Evolutionary conservation across 2,797 vertebrate species (phyloP).

Genomic region (Thalassophryne amazonica): DNA sequence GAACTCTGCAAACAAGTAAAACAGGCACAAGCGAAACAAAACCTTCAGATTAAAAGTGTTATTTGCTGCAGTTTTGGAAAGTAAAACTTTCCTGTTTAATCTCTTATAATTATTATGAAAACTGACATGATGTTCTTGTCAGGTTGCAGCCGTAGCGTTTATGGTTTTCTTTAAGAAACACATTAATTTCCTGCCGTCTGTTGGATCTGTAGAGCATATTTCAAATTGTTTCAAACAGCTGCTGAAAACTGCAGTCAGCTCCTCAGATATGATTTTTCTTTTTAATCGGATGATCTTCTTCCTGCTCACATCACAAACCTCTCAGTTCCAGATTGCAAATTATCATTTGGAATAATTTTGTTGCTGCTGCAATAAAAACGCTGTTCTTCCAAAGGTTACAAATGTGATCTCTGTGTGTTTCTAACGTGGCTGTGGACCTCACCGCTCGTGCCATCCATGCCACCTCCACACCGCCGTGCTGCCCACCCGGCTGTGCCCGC

Average conservation of each 20-base stretch:
- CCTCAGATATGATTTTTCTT: constrained; percentile 23
- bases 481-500: constrained; percentile 37
- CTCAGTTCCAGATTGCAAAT: neutral
- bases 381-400: constrained; percentile 22
- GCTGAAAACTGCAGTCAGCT: constrained; percentile 36
- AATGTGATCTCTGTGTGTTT: constrained; percentile 1
- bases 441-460: constrained; percentile 25
- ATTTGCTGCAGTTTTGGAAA: neutral
- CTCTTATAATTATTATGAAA: constrained; percentile 31
- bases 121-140: neutral
- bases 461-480: constrained; percentile 36
- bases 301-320: constrained; percentile 1
- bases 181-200: constrained; percentile 63
- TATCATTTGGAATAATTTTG: neutral
- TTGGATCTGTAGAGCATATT: constrained; percentile 50
- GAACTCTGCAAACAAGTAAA: no score
- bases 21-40: no score
- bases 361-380: neutral
- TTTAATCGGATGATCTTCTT: constrained; percentile 26
- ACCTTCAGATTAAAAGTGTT: no score
- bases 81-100: neutral
- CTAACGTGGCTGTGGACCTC: constrained; percentile 29
- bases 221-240: constrained; percentile 50
- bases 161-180: constrained; percentile 27
- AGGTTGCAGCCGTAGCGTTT: constrained; percentile 7